These are phyloP conservation scores for Botia almorhae DNA, from an alignment of 2,797 vertebrate species.

Conservation along the genomic window DNA sequence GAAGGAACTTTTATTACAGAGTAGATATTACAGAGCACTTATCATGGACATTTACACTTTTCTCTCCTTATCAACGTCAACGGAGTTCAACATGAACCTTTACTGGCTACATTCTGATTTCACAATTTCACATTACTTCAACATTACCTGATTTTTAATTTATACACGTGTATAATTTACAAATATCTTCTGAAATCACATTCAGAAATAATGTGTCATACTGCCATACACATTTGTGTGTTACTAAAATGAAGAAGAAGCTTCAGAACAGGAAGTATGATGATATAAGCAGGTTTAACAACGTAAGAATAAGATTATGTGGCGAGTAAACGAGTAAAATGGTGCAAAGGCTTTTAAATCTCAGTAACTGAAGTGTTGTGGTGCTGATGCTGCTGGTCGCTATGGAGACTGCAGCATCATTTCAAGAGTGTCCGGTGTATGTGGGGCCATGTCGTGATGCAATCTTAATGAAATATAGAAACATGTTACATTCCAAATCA, in stretches of 20 bases:
- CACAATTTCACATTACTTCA: neutral
- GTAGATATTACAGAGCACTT: slow-evolving; percentile 55
- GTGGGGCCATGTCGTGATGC: slow-evolving; percentile 56
- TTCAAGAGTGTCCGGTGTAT: slow-evolving; percentile 34
- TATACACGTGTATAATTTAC: too few relatives aligned
- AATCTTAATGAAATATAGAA: slow-evolving; percentile 57
- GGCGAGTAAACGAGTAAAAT: too few relatives aligned
- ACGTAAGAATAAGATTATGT: neutral
- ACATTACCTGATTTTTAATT: too few relatives aligned
- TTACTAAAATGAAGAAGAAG: neutral
- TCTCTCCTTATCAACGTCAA: neutral
- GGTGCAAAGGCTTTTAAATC: neutral
- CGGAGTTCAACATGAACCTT: neutral
- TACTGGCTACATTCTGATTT: neutral
- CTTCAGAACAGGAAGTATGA: neutral
- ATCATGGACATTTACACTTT: slow-evolving; percentile 5
- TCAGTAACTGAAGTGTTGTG: slow-evolving; percentile 10
- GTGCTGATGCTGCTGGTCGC: slow-evolving; percentile 53
- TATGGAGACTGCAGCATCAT: slow-evolving; percentile 49
- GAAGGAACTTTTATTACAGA: slow-evolving; percentile 30
- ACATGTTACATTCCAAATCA: neutral
- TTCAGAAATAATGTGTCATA: neutral
- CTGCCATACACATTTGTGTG: neutral
- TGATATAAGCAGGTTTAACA: neutral
- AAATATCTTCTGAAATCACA: neutral